Percentiles rank a stretch among this genome's conserved stretches.
Evolutionary conservation across 2,888 invertebrate genomes (phyloP).

Genomic region (Molanna angustata): DNA sequence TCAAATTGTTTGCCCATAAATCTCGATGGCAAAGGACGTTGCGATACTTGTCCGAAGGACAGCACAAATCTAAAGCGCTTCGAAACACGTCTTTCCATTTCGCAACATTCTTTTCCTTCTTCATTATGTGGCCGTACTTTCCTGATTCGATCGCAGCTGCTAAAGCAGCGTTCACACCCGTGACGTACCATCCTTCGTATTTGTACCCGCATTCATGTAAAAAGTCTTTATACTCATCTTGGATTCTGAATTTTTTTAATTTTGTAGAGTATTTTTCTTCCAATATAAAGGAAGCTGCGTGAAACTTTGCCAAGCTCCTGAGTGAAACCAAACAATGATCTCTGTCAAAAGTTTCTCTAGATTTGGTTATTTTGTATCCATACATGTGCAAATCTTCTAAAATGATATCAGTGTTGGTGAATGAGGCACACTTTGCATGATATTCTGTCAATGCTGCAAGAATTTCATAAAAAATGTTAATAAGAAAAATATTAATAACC

Average conservation of each 20-base stretch:
- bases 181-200: constrained; percentile 19
- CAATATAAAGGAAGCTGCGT: constrained; percentile 30
- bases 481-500: too few species aligned
- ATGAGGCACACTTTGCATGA: constrained; percentile 13
- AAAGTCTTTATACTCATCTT: constrained; percentile 27
- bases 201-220: constrained; percentile 27
- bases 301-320: constrained; percentile 28
- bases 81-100: constrained; percentile 14
- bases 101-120: constrained; percentile 5
- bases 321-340: constrained; percentile 25
- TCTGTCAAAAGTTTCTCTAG: constrained; percentile 26
- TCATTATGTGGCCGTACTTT: constrained; percentile 9
- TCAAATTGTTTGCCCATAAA: constrained; percentile 37
- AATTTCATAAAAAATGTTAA: too few species aligned
- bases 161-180: constrained; percentile 39
- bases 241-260: constrained; percentile 22
- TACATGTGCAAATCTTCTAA: constrained; percentile 27
- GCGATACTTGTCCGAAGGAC: constrained; percentile 26
- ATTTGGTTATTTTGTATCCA: constrained; percentile 21
- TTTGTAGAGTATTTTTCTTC: constrained; percentile 26
- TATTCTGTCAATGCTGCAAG: constrained; percentile 15
- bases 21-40: constrained; percentile 35
- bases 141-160: constrained; percentile 30
- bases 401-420: constrained; percentile 22
- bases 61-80: constrained; percentile 11